A percentile compares a stretch with the other conserved stretches of the same genome.
phyloP scores from a whole-genome alignment of 2,797 vertebrate species.

The Etheostoma perlongum region DNA sequence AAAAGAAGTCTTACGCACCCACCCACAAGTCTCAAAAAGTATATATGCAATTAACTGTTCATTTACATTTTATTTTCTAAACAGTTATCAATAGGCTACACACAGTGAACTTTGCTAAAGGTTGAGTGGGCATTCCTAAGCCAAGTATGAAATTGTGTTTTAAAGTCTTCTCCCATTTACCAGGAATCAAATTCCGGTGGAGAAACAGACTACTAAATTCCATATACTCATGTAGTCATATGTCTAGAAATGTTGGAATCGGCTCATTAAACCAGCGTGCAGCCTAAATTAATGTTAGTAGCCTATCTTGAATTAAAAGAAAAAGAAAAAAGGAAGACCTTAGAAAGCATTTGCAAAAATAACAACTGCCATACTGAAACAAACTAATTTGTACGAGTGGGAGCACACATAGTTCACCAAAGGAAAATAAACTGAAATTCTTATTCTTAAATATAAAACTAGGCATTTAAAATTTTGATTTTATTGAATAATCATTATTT shows the following conservation, averaged over 20 bases:
- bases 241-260: not conserved
- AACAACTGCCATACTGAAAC: too few relatives aligned
- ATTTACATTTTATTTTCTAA: not conserved
- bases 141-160: not conserved
- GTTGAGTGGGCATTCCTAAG: not conserved
- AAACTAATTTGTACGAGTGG: too few relatives aligned
- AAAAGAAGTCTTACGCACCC: not conserved
- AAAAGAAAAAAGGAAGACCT: too few relatives aligned
- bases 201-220: not conserved
- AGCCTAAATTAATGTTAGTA: too few relatives aligned
- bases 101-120: rapidly evolving
- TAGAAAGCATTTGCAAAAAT: too few relatives aligned
- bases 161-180: not conserved
- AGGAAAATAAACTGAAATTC: too few relatives aligned
- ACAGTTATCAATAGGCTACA: not conserved
- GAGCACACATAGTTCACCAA: too few relatives aligned
- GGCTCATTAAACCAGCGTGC: not conserved
- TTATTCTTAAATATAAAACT: too few relatives aligned
- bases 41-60: not conserved
- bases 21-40: not conserved
- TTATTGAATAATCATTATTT: not conserved
- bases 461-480: not conserved
- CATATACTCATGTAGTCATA: not conserved
- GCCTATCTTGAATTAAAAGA: too few relatives aligned
- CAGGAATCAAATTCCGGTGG: not conserved